These are phyloP conservation scores for Seriola aureovittata DNA, from an alignment of 2,113 vertebrate genomes.

Conservation along the genomic window DNA sequence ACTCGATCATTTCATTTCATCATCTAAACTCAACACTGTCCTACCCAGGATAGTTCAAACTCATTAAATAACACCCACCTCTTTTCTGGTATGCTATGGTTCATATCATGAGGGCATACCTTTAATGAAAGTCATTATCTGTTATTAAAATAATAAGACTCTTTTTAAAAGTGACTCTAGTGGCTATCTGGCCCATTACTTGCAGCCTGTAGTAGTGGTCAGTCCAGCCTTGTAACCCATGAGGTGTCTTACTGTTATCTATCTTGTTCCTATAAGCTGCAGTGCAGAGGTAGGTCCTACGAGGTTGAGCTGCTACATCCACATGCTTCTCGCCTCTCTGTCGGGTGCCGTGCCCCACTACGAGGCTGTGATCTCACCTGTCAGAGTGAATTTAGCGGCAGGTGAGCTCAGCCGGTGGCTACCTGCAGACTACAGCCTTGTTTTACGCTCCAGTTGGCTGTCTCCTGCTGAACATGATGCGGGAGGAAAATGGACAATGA, in stretches of 20 bases:
- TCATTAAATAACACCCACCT: slow-evolving; percentile 40
- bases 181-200: background rate
- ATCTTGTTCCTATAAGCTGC: slow-evolving; percentile 21
- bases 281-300: slow-evolving; percentile 25
- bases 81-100: slow-evolving; percentile 19
- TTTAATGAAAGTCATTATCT: slow-evolving; percentile 52
- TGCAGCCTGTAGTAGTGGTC: background rate
- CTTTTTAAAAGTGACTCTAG: slow-evolving; percentile 2
- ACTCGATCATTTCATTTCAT: background rate
- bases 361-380: slow-evolving; percentile 77
- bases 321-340: slow-evolving; percentile 52
- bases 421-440: slow-evolving; percentile 69
- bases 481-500: slow-evolving; percentile 57
- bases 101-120: slow-evolving; percentile 16
- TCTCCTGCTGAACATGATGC: slow-evolving; percentile 68
- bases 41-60: slow-evolving; percentile 10
- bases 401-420: slow-evolving; percentile 74
- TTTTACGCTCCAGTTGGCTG: slow-evolving; percentile 77
- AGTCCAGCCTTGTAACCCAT: slow-evolving; percentile 2
- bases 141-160: slow-evolving; percentile 50
- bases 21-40: background rate
- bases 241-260: slow-evolving; percentile 37
- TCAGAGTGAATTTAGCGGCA: slow-evolving; percentile 79
- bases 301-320: slow-evolving; percentile 42
- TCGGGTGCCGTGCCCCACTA: slow-evolving; percentile 55